Conservation (phyloP, 2,113 vertebrate species). For the Cryptotis parvus region DNA sequence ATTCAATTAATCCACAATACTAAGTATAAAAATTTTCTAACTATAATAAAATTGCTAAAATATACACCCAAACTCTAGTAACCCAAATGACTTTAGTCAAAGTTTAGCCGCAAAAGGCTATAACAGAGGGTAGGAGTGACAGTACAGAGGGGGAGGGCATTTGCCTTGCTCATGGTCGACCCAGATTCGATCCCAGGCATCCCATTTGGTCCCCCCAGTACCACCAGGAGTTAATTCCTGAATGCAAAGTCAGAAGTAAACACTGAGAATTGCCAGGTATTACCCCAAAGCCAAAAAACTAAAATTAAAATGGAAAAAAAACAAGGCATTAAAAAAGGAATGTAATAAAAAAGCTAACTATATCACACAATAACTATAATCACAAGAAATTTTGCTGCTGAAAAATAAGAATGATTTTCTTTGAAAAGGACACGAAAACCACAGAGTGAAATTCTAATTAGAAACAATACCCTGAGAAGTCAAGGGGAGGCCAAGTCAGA, state of each 20-base stretch:
- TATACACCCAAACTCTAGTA: background rate
- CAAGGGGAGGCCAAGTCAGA: too few species aligned
- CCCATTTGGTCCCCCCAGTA: too few species aligned
- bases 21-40: background rate
- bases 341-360: background rate
- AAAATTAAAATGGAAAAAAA: too few species aligned
- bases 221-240: too few species aligned
- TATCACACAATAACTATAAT: background rate
- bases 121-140: too few species aligned
- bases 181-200: too few species aligned
- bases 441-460: background rate
- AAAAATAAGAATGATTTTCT: conserved; percentile 11
- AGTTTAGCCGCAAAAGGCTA: background rate
- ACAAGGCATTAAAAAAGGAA: background rate
- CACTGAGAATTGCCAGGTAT: too few species aligned
- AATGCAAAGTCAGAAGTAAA: too few species aligned
- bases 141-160: too few species aligned
- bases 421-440: background rate
- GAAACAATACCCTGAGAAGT: background rate
- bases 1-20: background rate
- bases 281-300: too few species aligned
- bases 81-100: background rate
- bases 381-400: background rate
- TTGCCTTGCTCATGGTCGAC: too few species aligned
- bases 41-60: background rate